Percentiles rank a stretch among this genome's conserved stretches.
Evolutionary conservation across 2,888 invertebrate species (phyloP).

Genomic region (Nebria salina): DNA sequence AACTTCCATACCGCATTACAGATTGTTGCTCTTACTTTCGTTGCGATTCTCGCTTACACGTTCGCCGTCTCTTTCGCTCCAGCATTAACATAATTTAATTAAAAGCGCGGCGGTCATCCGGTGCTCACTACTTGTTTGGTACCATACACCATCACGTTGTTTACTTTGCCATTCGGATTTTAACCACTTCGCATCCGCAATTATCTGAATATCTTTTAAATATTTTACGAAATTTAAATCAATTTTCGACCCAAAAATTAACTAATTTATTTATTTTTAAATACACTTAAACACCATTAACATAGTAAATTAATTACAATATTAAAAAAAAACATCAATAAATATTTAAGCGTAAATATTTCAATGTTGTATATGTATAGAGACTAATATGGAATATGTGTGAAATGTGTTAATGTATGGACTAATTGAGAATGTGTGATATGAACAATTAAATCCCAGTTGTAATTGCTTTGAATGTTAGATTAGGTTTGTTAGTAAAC

Average conservation of each 20-base stretch:
- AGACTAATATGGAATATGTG: not conserved
- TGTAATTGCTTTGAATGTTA: not conserved
- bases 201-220: not conserved
- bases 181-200: not conserved
- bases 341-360: too few species aligned
- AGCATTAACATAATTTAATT: slow-evolving; percentile 28
- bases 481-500: slow-evolving; percentile 5
- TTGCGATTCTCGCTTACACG: not conserved
- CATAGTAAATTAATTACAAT: too few species aligned
- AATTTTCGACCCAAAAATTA: too few species aligned
- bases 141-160: not conserved
- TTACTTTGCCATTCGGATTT: not conserved
- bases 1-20: not conserved
- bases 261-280: too few species aligned
- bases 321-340: too few species aligned
- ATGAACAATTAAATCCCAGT: not conserved
- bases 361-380: too few species aligned
- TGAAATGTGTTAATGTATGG: not conserved
- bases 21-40: not conserved
- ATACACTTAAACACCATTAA: too few species aligned
- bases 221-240: too few species aligned
- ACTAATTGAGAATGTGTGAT: not conserved
- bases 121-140: not conserved
- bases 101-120: slow-evolving; percentile 15
- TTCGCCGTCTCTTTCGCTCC: not conserved